phyloP scores from a whole-genome alignment of 2,888 invertebrate genomes.

The Lampropteryx suffumata region DNA sequence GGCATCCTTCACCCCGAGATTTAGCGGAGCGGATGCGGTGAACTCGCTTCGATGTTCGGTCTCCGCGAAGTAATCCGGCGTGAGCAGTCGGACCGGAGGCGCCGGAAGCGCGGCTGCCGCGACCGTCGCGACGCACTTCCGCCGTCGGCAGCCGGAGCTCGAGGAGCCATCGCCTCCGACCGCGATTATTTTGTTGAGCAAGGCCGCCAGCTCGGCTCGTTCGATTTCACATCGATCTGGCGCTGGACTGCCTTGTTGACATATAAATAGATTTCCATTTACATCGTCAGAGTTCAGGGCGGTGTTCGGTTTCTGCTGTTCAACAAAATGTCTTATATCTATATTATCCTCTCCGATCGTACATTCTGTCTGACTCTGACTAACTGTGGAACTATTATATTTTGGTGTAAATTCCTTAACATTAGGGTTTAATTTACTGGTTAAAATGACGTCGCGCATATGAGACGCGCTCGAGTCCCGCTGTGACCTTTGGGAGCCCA shows the following conservation, averaged over 20 bases:
- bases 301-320: not conserved
- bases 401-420: slow-evolving; percentile 56
- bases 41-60: no score
- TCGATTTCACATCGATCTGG: not conserved
- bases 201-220: slow-evolving; percentile 31
- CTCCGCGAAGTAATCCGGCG: slow-evolving; percentile 10
- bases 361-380: slow-evolving; percentile 8
- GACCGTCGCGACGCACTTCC: slow-evolving; percentile 56
- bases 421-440: slow-evolving; percentile 46
- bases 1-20: no score
- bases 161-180: slow-evolving; percentile 29
- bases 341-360: not conserved
- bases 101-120: slow-evolving; percentile 49
- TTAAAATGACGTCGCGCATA: not conserved
- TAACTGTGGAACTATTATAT: not conserved
- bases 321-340: not conserved
- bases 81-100: slow-evolving; percentile 38
- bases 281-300: not conserved
- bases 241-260: not conserved
- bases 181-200: slow-evolving; percentile 48
- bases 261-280: not conserved
- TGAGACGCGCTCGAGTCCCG: no score
- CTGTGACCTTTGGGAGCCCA: no score
- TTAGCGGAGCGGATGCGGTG: no score
- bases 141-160: slow-evolving; percentile 44